Conservation (phyloP, 2,797 vertebrate species). For the Pseudochirops cupreus region DNA sequence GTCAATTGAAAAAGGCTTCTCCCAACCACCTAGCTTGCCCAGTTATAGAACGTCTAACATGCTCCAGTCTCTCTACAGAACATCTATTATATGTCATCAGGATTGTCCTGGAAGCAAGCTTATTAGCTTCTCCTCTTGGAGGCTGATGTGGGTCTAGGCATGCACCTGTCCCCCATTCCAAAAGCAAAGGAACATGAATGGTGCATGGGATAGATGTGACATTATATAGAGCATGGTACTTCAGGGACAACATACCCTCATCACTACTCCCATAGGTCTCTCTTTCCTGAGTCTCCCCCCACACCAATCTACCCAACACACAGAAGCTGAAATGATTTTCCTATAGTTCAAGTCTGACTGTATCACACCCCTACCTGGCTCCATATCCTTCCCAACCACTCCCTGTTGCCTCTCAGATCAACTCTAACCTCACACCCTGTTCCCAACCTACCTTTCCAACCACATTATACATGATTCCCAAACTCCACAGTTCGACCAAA, state of each 20-base stretch:
- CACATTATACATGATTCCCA: neutral
- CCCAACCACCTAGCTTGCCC: neutral
- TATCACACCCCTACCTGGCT: neutral
- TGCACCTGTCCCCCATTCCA: neutral
- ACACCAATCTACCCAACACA: neutral
- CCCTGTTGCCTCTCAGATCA: neutral
- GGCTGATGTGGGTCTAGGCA: neutral
- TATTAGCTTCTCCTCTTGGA: neutral
- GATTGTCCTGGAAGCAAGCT: neutral
- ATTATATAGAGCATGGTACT: neutral
- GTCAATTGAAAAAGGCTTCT: too few relatives aligned
- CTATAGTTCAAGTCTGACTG: neutral
- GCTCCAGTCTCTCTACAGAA: neutral
- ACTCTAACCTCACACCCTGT: neutral
- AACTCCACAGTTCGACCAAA: neutral
- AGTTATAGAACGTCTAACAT: neutral
- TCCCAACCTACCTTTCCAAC: neutral
- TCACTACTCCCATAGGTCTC: neutral
- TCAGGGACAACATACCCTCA: neutral
- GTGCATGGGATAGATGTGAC: neutral
- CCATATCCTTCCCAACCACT: neutral
- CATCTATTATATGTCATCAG: neutral
- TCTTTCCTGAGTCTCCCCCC: neutral
- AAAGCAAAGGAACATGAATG: neutral
- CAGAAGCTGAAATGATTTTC: neutral